These are phyloP conservation scores for Astropecten irregularis DNA, from an alignment of 53 echinoderm and acorn worm species.

Conservation along the genomic window DNA sequence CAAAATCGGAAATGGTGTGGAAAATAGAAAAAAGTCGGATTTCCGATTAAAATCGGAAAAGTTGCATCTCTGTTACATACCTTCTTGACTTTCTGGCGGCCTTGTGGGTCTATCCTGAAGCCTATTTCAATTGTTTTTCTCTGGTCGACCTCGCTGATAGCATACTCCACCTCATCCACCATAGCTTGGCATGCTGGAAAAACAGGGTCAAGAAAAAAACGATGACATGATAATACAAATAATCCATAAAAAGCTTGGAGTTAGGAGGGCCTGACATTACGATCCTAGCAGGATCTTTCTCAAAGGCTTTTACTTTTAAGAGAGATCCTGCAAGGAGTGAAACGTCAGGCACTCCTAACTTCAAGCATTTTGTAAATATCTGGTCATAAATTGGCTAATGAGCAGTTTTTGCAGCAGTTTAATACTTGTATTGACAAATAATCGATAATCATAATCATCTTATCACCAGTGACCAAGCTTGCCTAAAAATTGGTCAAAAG, in stretches of 20 bases:
- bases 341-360: no score
- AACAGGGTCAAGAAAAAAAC: background rate
- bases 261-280: no score
- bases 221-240: background rate
- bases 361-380: no score
- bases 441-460: background rate
- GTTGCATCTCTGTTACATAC: slow-evolving; percentile 4
- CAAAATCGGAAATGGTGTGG: no score
- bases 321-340: no score
- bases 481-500: no score
- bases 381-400: background rate
- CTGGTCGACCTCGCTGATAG: slow-evolving; percentile 73
- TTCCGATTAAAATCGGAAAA: background rate
- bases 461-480: no score
- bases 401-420: no score
- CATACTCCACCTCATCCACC: slow-evolving; percentile 79
- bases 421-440: background rate
- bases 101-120: slow-evolving; percentile 88
- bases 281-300: no score
- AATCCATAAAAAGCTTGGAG: no score
- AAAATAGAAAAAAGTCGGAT: no score
- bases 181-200: slow-evolving; percentile 79
- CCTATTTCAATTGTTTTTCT: slow-evolving; percentile 85
- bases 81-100: slow-evolving; percentile 76
- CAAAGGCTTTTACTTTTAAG: no score